Evolutionary conservation across 2,113 vertebrate genomes (phyloP).

Genomic region (Rhea pennata): DNA sequence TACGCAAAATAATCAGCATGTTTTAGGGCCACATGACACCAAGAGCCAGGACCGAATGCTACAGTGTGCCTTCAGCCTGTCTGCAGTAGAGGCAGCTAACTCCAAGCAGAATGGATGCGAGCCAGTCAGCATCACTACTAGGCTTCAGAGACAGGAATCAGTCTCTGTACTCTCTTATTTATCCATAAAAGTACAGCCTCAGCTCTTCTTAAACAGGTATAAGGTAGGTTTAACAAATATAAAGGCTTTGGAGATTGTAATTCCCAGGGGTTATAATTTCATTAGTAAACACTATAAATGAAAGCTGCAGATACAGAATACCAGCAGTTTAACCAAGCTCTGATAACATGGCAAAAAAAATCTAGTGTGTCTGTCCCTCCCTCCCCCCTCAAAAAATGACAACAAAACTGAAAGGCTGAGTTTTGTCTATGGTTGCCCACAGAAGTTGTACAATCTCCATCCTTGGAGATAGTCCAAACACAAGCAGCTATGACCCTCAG

Average conservation of each 20-base stretch:
- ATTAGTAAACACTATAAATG: neutral
- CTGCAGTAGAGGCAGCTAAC: neutral
- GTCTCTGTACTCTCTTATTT: neutral
- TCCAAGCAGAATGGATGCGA: rapidly evolving
- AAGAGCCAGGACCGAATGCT: neutral
- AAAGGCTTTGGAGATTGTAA: neutral
- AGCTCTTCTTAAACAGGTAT: neutral
- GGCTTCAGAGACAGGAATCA: neutral
- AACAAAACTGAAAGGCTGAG: neutral
- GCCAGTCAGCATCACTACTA: neutral
- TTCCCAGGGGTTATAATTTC: neutral
- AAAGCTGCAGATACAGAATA: neutral
- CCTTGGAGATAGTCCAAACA: neutral
- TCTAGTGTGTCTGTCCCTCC: no score
- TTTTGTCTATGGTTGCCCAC: neutral
- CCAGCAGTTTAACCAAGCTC: neutral
- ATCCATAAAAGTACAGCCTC: neutral
- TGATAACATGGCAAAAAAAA: neutral
- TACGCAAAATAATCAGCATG: rapidly evolving
- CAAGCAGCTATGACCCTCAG: neutral
- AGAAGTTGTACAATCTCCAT: neutral
- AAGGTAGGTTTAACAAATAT: neutral
- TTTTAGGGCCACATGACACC: neutral
- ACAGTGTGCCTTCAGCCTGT: rapidly evolving
- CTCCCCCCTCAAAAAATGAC: no score